Percentiles rank a stretch among this genome's conserved stretches.
Evolutionary conservation across 2,797 vertebrate species (phyloP).

Genomic region (Ciconia nigra): DNA sequence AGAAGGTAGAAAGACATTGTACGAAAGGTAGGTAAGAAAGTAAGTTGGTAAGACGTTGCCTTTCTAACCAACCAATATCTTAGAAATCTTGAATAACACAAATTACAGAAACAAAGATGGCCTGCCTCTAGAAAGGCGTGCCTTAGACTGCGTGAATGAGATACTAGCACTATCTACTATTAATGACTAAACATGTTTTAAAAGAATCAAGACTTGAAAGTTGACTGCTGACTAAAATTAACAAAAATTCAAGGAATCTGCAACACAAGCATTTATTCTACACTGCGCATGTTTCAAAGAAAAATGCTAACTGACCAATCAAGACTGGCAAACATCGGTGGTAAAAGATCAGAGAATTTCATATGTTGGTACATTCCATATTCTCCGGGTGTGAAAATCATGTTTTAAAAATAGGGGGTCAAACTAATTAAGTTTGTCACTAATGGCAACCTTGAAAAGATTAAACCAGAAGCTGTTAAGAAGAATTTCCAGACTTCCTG

Average conservation of each 20-base stretch:
- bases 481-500: constrained; percentile 41
- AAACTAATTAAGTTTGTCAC: neutral
- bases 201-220: neutral
- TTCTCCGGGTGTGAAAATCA: constrained; percentile 15
- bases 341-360: neutral
- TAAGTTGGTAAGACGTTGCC: neutral
- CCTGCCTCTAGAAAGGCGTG: neutral
- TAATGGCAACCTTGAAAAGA: constrained; percentile 18
- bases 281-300: neutral
- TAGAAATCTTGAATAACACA: neutral
- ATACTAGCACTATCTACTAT: too few relatives aligned
- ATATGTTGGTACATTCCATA: neutral
- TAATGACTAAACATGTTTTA: neutral
- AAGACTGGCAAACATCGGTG: rapidly evolving
- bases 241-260: neutral
- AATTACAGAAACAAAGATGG: neutral
- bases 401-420: neutral
- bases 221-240: neutral
- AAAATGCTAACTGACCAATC: neutral
- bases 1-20: neutral
- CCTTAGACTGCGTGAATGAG: neutral
- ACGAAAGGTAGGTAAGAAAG: neutral
- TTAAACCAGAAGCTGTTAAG: constrained; percentile 28
- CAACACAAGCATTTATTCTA: neutral
- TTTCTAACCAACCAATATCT: neutral